A percentile compares a stretch with the other conserved stretches of the same genome.
Conservation (phyloP, 2,797 vertebrate species). For the Hydrophis major region DNA sequence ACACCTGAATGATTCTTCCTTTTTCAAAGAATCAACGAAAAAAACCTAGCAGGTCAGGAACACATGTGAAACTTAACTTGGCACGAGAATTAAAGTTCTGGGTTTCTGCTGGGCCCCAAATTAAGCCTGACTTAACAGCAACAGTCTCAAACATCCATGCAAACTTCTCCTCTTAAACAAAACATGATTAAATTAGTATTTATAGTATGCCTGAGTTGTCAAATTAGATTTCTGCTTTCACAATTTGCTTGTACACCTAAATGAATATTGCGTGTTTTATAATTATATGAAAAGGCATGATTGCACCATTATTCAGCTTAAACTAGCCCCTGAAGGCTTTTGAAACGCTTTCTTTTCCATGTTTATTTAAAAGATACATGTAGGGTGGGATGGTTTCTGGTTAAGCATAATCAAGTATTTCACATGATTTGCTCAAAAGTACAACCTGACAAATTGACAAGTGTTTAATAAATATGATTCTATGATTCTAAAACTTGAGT, state of each 20-base stretch:
- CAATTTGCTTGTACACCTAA: conserved; percentile 7
- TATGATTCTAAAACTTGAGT: not conserved
- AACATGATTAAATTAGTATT: not conserved
- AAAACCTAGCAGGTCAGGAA: not conserved
- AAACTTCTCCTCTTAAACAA: not conserved
- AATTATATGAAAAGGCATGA: not conserved
- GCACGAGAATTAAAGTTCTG: not conserved
- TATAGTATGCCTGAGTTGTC: conserved; percentile 5
- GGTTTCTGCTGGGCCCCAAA: not conserved
- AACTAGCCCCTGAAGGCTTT: not conserved
- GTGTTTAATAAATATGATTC: not conserved
- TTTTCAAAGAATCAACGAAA: not conserved
- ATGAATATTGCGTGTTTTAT: not conserved
- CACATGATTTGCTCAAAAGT: not conserved
- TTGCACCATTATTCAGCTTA: not conserved
- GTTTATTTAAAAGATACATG: not conserved
- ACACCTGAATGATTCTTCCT: not conserved
- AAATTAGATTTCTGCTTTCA: not conserved
- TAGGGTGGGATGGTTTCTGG: not conserved
- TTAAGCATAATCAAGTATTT: not conserved
- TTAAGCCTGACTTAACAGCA: not conserved
- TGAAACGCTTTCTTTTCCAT: not conserved
- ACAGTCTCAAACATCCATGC: not conserved
- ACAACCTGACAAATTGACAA: not conserved
- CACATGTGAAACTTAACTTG: not conserved